Evolutionary conservation across 2,888 invertebrate species (phyloP), one percentile per base, ranked within the genome.

Genomic region (Amphipyra berbera): DNA sequence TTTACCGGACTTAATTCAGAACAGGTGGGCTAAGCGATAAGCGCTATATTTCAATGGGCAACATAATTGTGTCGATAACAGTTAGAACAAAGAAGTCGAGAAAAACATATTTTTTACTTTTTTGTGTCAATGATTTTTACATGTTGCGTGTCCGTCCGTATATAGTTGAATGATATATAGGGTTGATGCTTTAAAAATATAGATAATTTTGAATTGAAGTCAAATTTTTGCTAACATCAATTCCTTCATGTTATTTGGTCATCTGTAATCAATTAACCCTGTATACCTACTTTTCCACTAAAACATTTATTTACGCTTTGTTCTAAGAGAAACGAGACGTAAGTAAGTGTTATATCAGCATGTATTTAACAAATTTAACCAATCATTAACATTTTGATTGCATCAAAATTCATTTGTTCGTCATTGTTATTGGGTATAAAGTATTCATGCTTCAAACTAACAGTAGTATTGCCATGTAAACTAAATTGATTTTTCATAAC

Each of bases 391-490:
- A 69, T 64, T 59, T 47, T 54, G 50, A 56, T 72, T 52, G 47
- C 68, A 70, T 70, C 47, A 35, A 58, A 64, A 75, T 68, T 78
- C 67, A 76, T 79, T 56, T 50, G 47, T 68, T 58, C 65, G 56
- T 67, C 71, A 69, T 68, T 67, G 55, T 69, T 72, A 42, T 72
- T 75, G 75, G 71, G 70, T 73, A 66, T 55, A 70, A 71, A 52
- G 12, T 60, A 57, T 67, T 79, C 76, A 79, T 80, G 82, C 81
- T 82, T 85, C 41, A 50, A 55, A 78, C 72, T 84, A 83, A 83
- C 72, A 64, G 40, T 55, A 64, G 76, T 47, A 55, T 63, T 68
- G 68, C 56, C 42, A 53, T 70, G 46, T 57, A 53, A 56, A 56
- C 50, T 45, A 45, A 73, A 71, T 55, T 68, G 12, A 47, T 44